phyloP scores from a whole-genome alignment of 2,113 vertebrate genomes.

The Alligator sinensis region DNA sequence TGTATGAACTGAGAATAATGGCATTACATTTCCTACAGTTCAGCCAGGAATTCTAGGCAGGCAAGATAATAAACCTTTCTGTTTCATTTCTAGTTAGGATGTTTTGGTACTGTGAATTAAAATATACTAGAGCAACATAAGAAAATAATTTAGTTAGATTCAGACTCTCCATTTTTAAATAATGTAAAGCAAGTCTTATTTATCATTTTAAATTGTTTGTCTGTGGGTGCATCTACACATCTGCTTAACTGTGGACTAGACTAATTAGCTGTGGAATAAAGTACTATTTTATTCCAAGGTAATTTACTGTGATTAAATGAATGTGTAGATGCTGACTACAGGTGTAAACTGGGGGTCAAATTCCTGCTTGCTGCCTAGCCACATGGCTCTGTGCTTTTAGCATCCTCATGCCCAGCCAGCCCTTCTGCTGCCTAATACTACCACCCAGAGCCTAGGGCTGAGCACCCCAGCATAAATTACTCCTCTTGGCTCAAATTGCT shows the following conservation, averaged over 20 bases:
- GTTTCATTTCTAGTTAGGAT: neutral
- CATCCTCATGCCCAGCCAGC: too few species aligned
- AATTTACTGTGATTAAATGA: too few species aligned
- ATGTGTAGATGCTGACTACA: too few species aligned
- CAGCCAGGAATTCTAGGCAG: constrained; percentile 6
- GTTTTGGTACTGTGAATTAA: neutral
- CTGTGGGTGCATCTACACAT: too few species aligned
- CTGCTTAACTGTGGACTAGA: too few species aligned
- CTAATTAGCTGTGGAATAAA: too few species aligned
- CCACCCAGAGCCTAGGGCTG: neutral
- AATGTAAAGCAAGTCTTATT: neutral
- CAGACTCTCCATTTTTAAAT: neutral
- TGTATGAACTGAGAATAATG: neutral
- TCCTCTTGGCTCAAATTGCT: neutral
- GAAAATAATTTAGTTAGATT: neutral
- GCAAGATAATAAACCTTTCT: constrained; percentile 14
- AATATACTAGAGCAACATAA: neutral
- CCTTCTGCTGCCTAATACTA: neutral
- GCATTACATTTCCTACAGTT: constrained; percentile 57
- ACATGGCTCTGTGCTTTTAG: too few species aligned
- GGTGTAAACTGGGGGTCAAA: too few species aligned
- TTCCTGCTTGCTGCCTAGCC: too few species aligned
- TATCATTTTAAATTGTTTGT: neutral
- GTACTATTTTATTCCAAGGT: too few species aligned
- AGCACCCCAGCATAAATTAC: too few species aligned